Evolutionary conservation across 2,113 vertebrate species (phyloP).

Genomic region (Etheostoma cragini): DNA sequence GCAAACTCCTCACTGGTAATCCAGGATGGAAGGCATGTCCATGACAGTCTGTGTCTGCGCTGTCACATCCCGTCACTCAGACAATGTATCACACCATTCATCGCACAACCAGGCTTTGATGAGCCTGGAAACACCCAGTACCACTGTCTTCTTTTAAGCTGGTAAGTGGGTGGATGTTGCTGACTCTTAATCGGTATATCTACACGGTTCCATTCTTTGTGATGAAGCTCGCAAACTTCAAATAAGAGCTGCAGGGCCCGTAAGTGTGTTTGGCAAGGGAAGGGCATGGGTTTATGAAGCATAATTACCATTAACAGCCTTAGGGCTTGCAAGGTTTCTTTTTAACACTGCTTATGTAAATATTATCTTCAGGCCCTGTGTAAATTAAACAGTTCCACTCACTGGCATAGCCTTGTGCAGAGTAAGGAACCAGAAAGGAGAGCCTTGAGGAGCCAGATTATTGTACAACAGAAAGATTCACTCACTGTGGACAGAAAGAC

Average conservation of each 20-base stretch:
- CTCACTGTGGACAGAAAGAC: constrained; percentile 24
- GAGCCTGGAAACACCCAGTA: constrained; percentile 65
- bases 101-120: constrained; percentile 64
- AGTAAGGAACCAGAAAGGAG: constrained; percentile 32
- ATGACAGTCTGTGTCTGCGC: constrained; percentile 66
- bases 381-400: constrained; percentile 72
- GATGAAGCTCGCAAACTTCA: constrained; percentile 66
- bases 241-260: constrained; percentile 51
- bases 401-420: constrained; percentile 36
- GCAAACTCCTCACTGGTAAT: constrained; percentile 68
- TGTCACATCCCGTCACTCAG: constrained; percentile 72
- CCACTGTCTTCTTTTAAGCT: constrained; percentile 60
- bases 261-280: constrained; percentile 68
- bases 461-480: constrained; percentile 13
- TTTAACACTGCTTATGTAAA: constrained; percentile 77
- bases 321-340: constrained; percentile 67
- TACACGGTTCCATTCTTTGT: constrained; percentile 58
- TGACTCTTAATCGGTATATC: constrained; percentile 74
- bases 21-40: constrained; percentile 68
- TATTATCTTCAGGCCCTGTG: constrained; percentile 72
- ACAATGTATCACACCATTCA: constrained; percentile 76
- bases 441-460: constrained; percentile 29
- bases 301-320: constrained; percentile 79
- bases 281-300: constrained; percentile 70
- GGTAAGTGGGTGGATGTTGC: constrained; percentile 69